Conservation (phyloP, 2,797 vertebrate genomes). For the Antrozous pallidus region DNA sequence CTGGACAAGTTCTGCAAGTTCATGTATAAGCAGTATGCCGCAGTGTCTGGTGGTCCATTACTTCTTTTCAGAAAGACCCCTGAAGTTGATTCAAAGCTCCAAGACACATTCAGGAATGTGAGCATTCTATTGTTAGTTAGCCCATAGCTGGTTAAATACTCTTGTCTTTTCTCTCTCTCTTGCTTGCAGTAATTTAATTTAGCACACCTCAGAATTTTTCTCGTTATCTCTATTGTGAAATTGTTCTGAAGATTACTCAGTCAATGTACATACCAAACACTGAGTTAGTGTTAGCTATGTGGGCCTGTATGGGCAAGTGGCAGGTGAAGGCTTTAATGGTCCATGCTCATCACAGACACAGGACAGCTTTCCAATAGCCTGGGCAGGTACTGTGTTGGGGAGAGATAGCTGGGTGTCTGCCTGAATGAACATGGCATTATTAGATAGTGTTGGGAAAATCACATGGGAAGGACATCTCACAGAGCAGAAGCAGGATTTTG, state of each 20-base stretch:
- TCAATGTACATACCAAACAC: not conserved
- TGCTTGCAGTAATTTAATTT: not conserved
- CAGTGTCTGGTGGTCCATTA: not conserved
- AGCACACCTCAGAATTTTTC: not conserved
- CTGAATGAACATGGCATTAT: not conserved
- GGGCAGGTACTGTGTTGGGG: not conserved
- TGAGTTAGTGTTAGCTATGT: not conserved
- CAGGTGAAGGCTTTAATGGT: not conserved
- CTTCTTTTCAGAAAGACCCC: not conserved
- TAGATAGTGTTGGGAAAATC: not conserved
- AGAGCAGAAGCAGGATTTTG: not conserved
- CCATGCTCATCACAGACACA: not conserved
- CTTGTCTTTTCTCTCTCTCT: not conserved
- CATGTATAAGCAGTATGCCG: not conserved
- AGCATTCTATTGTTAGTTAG: not conserved
- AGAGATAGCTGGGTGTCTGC: not conserved
- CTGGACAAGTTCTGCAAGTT: not conserved
- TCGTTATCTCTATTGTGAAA: not conserved
- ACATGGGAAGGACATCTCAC: not conserved
- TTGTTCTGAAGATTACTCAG: not conserved
- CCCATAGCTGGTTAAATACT: not conserved
- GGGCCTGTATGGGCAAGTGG: not conserved
- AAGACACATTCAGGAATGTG: not conserved
- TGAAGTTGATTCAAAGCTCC: not conserved
- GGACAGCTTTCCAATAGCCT: not conserved